Evolutionary conservation across 2,888 invertebrate genomes (phyloP).

Genomic region (Meloe dianella): DNA sequence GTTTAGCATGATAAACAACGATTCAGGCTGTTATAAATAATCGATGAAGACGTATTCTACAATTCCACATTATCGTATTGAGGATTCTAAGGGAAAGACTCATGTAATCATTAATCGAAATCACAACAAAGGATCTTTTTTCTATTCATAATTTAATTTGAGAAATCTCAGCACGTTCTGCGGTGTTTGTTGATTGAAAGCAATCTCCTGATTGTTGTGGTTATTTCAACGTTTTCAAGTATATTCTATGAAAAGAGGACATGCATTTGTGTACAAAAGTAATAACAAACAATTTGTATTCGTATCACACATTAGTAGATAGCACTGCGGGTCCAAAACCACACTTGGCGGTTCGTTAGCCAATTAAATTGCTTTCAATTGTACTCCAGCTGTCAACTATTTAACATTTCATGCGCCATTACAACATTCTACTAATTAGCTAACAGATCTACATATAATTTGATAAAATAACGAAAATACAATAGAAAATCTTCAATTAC

Average conservation of each 20-base stretch:
- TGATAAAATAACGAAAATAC: background rate
- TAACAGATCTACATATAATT: background rate
- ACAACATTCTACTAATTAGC: slow-evolving; percentile 42
- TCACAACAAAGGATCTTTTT: too few relatives aligned
- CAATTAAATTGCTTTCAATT: slow-evolving; percentile 55
- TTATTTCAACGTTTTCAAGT: background rate
- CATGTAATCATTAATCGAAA: too few relatives aligned
- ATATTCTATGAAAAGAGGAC: background rate
- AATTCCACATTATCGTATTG: too few relatives aligned
- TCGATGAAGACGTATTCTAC: too few relatives aligned
- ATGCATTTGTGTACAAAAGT: background rate
- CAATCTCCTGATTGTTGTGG: background rate
- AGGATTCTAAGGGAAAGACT: too few relatives aligned
- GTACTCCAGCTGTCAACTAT: slow-evolving; percentile 47
- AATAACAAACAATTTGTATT: slow-evolving; percentile 34
- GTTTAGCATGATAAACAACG: too few relatives aligned
- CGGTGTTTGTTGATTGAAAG: background rate
- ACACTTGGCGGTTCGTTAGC: slow-evolving; percentile 54
- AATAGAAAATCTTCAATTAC: background rate
- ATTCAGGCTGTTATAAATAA: too few relatives aligned
- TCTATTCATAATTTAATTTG: too few relatives aligned
- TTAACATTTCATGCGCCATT: slow-evolving; percentile 46
- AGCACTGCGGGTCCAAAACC: slow-evolving; percentile 43
- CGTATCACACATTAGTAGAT: slow-evolving; percentile 44
- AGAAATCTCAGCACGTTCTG: too few relatives aligned